Conservation (phyloP, 2,888 invertebrate genomes). For the Limnephilus marmoratus region DNA sequence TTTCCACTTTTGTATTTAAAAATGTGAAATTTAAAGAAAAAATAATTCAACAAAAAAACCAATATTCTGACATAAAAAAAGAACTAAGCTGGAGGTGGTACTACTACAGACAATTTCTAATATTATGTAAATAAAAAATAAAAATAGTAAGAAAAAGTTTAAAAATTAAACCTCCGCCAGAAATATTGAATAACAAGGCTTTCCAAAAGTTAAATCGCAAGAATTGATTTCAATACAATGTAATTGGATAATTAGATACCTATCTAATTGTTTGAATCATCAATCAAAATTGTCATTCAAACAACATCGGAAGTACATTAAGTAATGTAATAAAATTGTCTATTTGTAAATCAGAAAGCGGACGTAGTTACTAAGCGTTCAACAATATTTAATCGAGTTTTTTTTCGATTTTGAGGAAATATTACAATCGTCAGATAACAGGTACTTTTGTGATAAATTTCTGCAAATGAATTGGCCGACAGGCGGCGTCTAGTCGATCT, state of each 20-base stretch:
- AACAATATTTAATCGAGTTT: background rate
- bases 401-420: background rate
- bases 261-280: background rate
- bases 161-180: too few species aligned
- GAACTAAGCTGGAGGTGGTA: too few species aligned
- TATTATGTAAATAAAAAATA: too few species aligned
- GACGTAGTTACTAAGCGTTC: background rate
- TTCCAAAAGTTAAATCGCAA: background rate
- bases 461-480: background rate
- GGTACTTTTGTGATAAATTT: background rate
- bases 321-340: background rate
- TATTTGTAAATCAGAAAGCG: background rate
- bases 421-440: background rate
- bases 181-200: background rate
- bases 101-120: too few species aligned
- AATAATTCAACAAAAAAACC: too few species aligned
- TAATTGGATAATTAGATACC: background rate
- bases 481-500: background rate
- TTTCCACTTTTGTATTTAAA: too few species aligned
- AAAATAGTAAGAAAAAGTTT: too few species aligned
- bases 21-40: too few species aligned
- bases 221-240: background rate
- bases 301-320: background rate
- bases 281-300: too few species aligned
- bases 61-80: too few species aligned